Base-by-base conservation (phyloP, 2,888 invertebrate genomes). In the Apodemia mormo region DNA sequence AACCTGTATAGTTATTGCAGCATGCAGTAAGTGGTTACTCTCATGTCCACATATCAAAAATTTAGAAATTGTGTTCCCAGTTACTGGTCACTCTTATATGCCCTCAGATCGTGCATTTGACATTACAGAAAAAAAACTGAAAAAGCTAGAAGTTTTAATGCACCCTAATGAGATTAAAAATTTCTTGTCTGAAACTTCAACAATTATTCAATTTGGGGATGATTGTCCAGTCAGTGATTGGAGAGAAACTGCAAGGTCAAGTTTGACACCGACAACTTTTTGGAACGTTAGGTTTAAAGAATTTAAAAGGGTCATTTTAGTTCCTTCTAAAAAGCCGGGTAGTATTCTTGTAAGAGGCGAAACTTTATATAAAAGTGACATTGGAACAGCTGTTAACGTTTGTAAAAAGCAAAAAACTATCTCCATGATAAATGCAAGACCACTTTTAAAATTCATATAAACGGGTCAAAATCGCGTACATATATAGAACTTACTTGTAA, bases 301-400 rank as follows among this genome's bases (percentile, higher is more conserved):
- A 52, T 52, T 2, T 6, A 52, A 52, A 12, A 52, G 52, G 6
- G n/a, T 52, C n/a, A 52, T 52, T n/a, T 52, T 52, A n/a, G 52
- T 52, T 52, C 52, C n/a, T 52, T 52, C 52, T 3, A 52, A 52
- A 52, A 52, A 52, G n/a, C 2, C 52, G 6, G 52, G n/a, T 5
- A 52, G n/a, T 52, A 7, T 52, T 52, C 52, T 52, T n/a, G 52
- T 52, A 7, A 52, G 52, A 52, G 52, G 52, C 12, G n/a, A 54
- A 54, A 54, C 54, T 54, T 54, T 54, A n/a, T 54, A 54, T 54
- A 54, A 54, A 54, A 54, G 54, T 22, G 54, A 54, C 54, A n/a
- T 22, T 54, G 54, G 54, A 54, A n/a, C 7, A n/a, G 22, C 54
- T n/a, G 7, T 7, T 54, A 54, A 54, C 8, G 2, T 54, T 54